phyloP scores from a whole-genome alignment of 2,888 invertebrate genomes.

The Clitarchus hookeri region DNA sequence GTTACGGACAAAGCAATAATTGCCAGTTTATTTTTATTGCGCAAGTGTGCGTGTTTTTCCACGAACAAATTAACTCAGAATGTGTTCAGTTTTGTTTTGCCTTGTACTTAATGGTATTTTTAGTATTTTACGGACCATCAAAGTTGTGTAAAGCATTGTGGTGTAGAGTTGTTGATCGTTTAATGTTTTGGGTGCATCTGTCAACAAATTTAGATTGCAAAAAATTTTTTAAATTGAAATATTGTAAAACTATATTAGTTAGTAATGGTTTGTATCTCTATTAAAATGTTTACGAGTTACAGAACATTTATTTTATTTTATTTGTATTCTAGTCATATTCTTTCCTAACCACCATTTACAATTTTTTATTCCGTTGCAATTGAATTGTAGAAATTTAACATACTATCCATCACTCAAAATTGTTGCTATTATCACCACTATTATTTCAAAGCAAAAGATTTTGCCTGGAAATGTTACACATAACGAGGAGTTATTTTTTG shows the following conservation, averaged over 20 bases:
- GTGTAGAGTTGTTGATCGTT: not conserved
- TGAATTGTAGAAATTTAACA: too few relatives aligned
- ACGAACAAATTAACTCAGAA: not conserved
- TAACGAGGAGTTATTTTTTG: too few relatives aligned
- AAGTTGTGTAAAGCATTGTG: not conserved
- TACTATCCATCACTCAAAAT: too few relatives aligned
- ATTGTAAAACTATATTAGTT: not conserved
- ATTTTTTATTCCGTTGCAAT: too few relatives aligned
- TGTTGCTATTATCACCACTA: too few relatives aligned
- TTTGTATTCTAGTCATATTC: not conserved
- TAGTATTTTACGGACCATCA: not conserved
- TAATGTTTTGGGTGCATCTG: not conserved
- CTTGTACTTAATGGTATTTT: not conserved
- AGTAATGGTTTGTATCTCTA: not conserved
- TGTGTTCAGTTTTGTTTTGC: not conserved
- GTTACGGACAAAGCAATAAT: too few relatives aligned
- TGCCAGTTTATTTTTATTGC: too few relatives aligned
- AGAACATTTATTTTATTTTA: not conserved
- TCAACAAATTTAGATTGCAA: not conserved
- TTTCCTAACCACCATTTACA: not conserved
- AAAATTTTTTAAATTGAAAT: not conserved
- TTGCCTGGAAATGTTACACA: too few relatives aligned
- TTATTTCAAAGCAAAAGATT: too few relatives aligned
- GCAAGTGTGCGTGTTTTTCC: not conserved
- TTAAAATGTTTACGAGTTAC: constrained; percentile 8